Base-by-base conservation (phyloP, 1,140 invertebrate genomes). In the Drosophila varians region DNA sequence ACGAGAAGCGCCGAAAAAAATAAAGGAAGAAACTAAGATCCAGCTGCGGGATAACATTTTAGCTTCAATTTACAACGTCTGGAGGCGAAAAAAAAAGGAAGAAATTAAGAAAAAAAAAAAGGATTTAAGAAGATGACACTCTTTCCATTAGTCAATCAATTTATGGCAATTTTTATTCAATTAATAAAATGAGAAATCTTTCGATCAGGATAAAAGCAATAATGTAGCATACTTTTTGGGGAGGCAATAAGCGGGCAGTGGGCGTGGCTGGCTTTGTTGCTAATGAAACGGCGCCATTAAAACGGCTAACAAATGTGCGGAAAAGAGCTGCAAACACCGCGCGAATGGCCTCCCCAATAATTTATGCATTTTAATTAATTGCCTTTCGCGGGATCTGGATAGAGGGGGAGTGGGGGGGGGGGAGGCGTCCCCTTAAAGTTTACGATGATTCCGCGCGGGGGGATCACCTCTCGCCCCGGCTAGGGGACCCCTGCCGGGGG, bases 361-460 rank as follows among this genome's bases (percentile, higher is more conserved):
- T 79, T 84, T 79, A 76, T 76, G 61, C 61, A 76, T 84, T 86
- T 84, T 84, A 80, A 86, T 80, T 79, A 86, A 86, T 83, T 86
- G 75, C 51, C 64, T 57, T 38, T 38, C 60, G 28, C 18, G 1
- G 58, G 61, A 16, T n/a, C n/a, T n/a, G n/a, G n/a, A n/a, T n/a
- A n/a, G n/a, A n/a, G n/a, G n/a, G n/a, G n/a, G n/a, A n/a, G n/a
- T n/a, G n/a, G n/a, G n/a, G n/a, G n/a, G n/a, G n/a, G n/a, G n/a
- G n/a, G n/a, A n/a, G n/a, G n/a, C n/a, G n/a, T n/a, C 46, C 16
- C 28, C 6, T 19, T 14, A 38, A 31, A 21, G 72, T 84, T 72
- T 74, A 78, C 54, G 73, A 77, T 56, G 61, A 18, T n/a, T 56
- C 5, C 68, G 14, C 34, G 26, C n/a, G n/a, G n/a, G n/a, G n/a